Evolutionary conservation across 2,113 vertebrate genomes (phyloP).

Genomic region (Nannospalax galili): DNA sequence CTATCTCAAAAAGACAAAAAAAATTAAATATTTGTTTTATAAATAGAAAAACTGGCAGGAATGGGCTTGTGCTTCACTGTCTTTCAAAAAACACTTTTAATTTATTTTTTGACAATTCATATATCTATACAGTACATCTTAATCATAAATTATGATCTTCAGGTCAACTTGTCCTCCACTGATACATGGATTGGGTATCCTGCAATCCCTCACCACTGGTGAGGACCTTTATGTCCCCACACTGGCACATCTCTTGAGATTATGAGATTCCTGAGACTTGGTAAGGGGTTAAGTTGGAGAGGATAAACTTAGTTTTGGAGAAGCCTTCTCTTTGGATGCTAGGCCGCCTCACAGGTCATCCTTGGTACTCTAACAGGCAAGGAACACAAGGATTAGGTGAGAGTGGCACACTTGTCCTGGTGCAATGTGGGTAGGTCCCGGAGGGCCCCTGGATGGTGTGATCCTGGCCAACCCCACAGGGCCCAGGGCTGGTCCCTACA

Average conservation of each 20-base stretch:
- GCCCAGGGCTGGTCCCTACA: too few relatives aligned
- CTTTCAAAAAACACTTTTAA: not conserved
- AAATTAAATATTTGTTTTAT: not conserved
- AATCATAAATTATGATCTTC: not conserved
- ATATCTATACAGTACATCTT: not conserved
- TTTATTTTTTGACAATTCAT: not conserved
- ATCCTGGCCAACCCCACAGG: too few relatives aligned
- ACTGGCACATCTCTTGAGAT: not conserved
- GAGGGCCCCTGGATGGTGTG: too few relatives aligned
- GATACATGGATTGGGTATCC: too few relatives aligned
- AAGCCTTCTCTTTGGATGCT: not conserved
- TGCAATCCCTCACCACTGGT: not conserved
- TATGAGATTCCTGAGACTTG: not conserved
- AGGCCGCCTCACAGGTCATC: not conserved
- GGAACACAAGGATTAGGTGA: not conserved
- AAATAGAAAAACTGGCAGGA: not conserved
- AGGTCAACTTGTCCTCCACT: too few relatives aligned
- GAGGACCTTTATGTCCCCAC: not conserved
- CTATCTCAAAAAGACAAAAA: too few relatives aligned
- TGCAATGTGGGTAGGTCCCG: not conserved
- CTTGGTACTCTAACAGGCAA: not conserved
- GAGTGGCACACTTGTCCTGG: rapidly evolving
- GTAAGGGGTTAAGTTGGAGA: not conserved
- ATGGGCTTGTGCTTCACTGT: not conserved
- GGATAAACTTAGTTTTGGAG: not conserved